phyloP scores from a whole-genome alignment of 2,113 vertebrate genomes.

The Rhinopomastus cyanomelas region DNA sequence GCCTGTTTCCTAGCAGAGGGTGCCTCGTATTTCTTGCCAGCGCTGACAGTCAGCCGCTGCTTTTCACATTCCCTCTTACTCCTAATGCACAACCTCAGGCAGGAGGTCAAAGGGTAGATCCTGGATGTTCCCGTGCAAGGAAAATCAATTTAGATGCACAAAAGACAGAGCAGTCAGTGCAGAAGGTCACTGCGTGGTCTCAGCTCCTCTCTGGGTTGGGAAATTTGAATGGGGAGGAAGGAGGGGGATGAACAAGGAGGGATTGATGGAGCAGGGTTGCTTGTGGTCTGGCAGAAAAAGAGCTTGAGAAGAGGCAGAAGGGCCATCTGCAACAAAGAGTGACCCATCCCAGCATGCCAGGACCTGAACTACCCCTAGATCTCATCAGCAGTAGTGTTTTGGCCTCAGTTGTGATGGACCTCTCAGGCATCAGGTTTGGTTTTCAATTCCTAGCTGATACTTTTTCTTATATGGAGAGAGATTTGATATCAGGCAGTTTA shows the following conservation, averaged over 20 bases:
- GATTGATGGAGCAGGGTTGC: neutral
- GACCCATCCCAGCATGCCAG: neutral
- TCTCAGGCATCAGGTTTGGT: neutral
- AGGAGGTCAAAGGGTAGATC: slow-evolving; percentile 58
- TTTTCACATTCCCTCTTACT: slow-evolving; percentile 38
- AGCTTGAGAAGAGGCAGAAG: neutral
- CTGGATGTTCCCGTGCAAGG: slow-evolving; percentile 47
- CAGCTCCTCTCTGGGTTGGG: neutral
- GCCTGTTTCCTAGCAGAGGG: slow-evolving; percentile 19
- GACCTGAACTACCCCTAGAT: neutral
- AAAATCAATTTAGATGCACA: slow-evolving; percentile 55
- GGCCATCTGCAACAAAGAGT: neutral
- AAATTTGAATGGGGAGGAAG: neutral
- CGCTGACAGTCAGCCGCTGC: neutral
- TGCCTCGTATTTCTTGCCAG: slow-evolving; percentile 41
- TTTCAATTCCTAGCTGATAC: neutral
- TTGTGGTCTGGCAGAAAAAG: neutral
- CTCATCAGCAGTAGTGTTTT: neutral
- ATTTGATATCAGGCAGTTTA: neutral
- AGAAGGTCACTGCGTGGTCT: slow-evolving; percentile 28
- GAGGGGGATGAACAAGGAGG: neutral
- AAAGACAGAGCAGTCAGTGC: slow-evolving; percentile 14
- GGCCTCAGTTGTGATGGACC: neutral
- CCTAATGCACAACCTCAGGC: neutral
- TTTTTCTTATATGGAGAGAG: neutral